Conservation (phyloP, 2,797 vertebrate genomes). For the Propithecus perrieri region DNA sequence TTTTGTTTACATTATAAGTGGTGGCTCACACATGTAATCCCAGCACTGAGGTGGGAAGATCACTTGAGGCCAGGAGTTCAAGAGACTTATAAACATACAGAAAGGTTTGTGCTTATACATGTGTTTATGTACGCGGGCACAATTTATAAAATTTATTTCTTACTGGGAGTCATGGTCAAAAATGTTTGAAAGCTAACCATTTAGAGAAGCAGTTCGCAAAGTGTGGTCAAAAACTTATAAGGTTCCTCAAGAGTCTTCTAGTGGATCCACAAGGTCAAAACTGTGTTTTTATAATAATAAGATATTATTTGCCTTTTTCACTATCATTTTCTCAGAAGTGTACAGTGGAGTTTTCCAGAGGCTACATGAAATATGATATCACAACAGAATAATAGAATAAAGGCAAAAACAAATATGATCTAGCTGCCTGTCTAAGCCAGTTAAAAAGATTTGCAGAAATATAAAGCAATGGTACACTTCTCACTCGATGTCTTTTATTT, state of each 20-base stretch:
- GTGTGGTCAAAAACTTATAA: neutral
- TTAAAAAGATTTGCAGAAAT: neutral
- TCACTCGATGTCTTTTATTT: neutral
- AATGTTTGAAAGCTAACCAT: neutral
- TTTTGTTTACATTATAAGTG: neutral
- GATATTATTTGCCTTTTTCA: neutral
- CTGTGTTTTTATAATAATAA: neutral
- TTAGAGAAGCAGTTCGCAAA: neutral
- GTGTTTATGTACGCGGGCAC: neutral
- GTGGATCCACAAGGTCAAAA: neutral
- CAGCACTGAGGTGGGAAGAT: too few species aligned
- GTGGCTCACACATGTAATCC: too few species aligned
- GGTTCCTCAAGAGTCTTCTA: neutral
- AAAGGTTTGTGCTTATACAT: neutral
- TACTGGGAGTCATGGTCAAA: neutral
- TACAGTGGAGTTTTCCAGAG: neutral
- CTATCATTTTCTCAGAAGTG: neutral
- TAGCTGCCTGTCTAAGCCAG: neutral
- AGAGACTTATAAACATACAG: neutral
- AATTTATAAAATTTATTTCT: neutral
- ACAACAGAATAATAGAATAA: neutral
- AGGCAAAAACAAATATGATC: neutral
- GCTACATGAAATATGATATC: neutral
- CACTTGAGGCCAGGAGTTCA: too few species aligned
- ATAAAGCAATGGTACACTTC: neutral